Evolutionary conservation across 92 coral and sea anemone genomes (phyloP).

Genomic region (Epizoanthus ramosus): DNA sequence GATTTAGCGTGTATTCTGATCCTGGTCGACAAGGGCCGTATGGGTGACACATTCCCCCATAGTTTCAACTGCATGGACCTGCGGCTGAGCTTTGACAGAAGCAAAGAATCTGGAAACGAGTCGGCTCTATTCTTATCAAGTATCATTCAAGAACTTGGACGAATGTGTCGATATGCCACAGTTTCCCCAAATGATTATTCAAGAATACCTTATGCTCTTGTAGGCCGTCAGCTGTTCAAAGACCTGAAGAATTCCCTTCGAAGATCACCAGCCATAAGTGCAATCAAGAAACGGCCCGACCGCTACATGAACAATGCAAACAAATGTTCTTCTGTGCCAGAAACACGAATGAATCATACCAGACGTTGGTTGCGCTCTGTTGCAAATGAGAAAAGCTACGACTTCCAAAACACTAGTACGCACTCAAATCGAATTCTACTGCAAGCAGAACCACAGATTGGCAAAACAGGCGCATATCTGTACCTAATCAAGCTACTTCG

Average conservation of each 20-base stretch:
- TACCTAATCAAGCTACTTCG: conserved; percentile 55
- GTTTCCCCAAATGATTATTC: background rate
- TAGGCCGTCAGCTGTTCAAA: conserved; percentile 41
- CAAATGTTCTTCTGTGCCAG: background rate
- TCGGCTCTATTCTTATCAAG: conserved; percentile 41
- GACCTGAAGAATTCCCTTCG: conserved; percentile 24
- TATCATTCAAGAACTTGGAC: conserved; percentile 54
- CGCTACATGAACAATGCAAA: conserved; percentile 41
- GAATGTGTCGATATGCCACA: conserved; percentile 57
- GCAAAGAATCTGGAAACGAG: conserved; percentile 25
- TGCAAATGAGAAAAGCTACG: conserved; percentile 51
- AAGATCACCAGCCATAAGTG: conserved; percentile 44
- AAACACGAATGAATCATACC: conserved; percentile 7
- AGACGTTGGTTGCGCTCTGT: conserved; percentile 45
- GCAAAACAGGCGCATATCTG: conserved; percentile 59
- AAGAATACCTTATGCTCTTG: conserved; percentile 47
- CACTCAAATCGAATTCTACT: conserved; percentile 56
- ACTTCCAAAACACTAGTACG: conserved; percentile 15
- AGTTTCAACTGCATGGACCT: conserved; percentile 61
- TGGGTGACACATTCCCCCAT: conserved; percentile 68
- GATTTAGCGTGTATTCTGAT: conserved; percentile 55
- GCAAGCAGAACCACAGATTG: conserved; percentile 66
- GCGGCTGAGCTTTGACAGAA: conserved; percentile 57
- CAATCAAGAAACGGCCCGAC: conserved; percentile 33
- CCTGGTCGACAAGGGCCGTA: conserved; percentile 65